Percentiles rank a stretch among this genome's conserved stretches.
phyloP scores from a whole-genome alignment of 1,140 invertebrate genomes.

The Pogonus chalceus region DNA sequence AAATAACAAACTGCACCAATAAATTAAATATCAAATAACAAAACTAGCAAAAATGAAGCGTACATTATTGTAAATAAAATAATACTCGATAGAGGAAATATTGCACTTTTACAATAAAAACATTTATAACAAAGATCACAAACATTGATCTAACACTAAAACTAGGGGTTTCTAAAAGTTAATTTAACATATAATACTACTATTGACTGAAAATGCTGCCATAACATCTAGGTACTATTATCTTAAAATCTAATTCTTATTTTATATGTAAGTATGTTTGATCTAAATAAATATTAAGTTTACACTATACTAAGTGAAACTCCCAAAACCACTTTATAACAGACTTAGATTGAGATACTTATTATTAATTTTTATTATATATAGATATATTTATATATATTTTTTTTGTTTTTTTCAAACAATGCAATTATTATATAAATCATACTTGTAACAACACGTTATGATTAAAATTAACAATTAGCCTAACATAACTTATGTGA shows the following conservation, averaged over 20 bases:
- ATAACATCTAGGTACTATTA: neutral
- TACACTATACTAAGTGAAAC: slow-evolving; percentile 2
- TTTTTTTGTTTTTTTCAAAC: neutral
- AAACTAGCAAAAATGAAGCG: neutral
- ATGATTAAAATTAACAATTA: no score
- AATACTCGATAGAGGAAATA: slow-evolving; percentile 1
- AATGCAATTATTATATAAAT: neutral
- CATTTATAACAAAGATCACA: slow-evolving; percentile 1
- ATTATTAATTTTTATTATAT: neutral
- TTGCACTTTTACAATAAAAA: slow-evolving; percentile 1
- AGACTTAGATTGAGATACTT: slow-evolving; percentile 6
- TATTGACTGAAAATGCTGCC: slow-evolving; percentile 7
- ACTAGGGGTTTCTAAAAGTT: neutral
- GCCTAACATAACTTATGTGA: neutral
- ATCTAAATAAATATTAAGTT: slow-evolving; percentile 8
- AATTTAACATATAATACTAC: neutral
- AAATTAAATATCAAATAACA: neutral
- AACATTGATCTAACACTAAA: neutral
- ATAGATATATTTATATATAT: neutral
- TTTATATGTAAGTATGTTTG: neutral
- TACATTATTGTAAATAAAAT: slow-evolving; percentile 2
- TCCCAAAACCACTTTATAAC: neutral
- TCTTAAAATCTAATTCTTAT: neutral
- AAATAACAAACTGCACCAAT: neutral
- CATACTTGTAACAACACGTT: neutral